A percentile compares a stretch with the other conserved stretches of the same genome.
Evolutionary conservation across 2,113 vertebrate species (phyloP).

Genomic region (Manacus vitellinus): DNA sequence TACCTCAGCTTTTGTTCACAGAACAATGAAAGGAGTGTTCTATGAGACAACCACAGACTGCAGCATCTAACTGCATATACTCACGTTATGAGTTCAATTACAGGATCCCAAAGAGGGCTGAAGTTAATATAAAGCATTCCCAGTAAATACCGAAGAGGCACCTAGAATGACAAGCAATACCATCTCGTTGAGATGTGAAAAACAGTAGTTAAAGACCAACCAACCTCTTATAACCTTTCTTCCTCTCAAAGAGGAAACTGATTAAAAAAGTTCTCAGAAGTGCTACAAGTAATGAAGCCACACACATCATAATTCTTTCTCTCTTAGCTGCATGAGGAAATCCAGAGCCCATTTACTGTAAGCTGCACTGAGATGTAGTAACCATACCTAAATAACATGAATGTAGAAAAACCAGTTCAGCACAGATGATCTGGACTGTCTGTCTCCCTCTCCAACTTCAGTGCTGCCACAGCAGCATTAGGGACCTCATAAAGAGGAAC

Average conservation of each 20-base stretch:
- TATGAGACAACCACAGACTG: neutral
- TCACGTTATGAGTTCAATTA: conserved; percentile 93
- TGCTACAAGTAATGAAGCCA: neutral
- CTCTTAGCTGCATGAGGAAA: neutral
- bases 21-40: neutral
- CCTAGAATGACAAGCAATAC: conserved; percentile 72
- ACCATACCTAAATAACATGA: neutral
- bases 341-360: neutral
- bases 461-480: neutral
- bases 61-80: conserved; percentile 33
- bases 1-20: neutral
- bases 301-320: neutral
- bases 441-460: neutral
- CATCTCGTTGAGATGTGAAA: neutral
- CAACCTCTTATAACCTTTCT: neutral
- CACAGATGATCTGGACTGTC: neutral
- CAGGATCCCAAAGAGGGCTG: conserved; percentile 90
- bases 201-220: neutral
- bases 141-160: conserved; percentile 91
- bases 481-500: neutral
- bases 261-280: neutral
- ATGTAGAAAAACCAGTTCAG: neutral
- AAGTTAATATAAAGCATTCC: conserved; percentile 97
- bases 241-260: neutral
- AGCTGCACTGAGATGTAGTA: neutral